Evolutionary conservation across 2,888 invertebrate genomes (phyloP), one percentile per base, ranked within the genome.

Genomic region (Epistrophe eligans): DNA sequence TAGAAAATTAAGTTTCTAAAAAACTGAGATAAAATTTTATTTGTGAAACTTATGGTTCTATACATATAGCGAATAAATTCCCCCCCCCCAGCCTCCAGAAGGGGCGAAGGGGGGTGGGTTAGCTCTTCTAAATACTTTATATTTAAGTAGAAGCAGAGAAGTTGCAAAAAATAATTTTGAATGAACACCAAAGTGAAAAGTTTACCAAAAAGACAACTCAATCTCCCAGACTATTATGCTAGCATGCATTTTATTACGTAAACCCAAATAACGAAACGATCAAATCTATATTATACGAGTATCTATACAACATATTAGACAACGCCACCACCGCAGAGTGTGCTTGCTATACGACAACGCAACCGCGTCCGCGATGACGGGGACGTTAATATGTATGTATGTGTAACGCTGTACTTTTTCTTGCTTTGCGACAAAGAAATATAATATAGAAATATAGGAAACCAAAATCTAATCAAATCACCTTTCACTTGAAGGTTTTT

Each of bases 401-500:
- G 43, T 43, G 50, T 50, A n/a, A 24, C 50, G 28, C 28, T 28
- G 28, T 55, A 55, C 55, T 55, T 28, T 55, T 55, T 55, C 52
- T 55, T 3, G 8, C 4, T 45, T 28, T 19, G 28, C 24, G 24
- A 24, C 3, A 24, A 1, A 24, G 1, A 24, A 24, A 24, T 24
- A 3, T 24, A 24, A 17, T 2, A 48, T 48, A 48, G 64, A 11
- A 72, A 77, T 38, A 32, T 35, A 35, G 35, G 35, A 35, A 35
- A 35, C 35, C 71, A 38, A 60, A 76, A 76, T 80, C 66, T 80
- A 84, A 84, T 84, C 84, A 72, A 77, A 77, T 67, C 73, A 67
- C 84, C 84, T 84, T 84, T 84, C 84, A 81, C 84, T 84, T 84
- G 73, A 48, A 50, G 72, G n/a, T n/a, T 3, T 24, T 24, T 48